These are phyloP conservation scores for Rhinogobio ventralis DNA, from an alignment of 2,797 vertebrate species.

Conservation along the genomic window DNA sequence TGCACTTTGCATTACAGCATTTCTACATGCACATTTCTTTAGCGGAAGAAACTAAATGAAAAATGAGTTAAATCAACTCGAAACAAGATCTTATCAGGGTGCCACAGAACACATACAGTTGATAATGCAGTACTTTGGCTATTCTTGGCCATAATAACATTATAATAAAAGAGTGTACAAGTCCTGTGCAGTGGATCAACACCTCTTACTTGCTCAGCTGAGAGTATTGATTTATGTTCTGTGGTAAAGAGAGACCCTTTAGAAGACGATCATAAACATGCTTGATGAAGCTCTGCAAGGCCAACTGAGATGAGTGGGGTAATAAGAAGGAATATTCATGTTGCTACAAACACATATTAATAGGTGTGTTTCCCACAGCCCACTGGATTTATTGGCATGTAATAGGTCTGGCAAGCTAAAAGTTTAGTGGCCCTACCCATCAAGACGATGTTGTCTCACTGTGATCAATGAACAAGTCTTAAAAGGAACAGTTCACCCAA, in stretches of 20 bases:
- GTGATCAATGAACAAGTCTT: background rate
- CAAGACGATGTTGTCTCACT: background rate
- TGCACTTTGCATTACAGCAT: background rate
- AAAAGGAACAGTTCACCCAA: background rate
- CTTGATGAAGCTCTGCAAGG: constrained; percentile 5
- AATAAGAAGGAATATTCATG: constrained; percentile 26
- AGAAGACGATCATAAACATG: constrained; percentile 20
- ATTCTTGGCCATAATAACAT: constrained; percentile 25
- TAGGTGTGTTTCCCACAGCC: constrained; percentile 11
- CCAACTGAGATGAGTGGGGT: background rate
- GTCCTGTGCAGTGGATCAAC: constrained; percentile 14
- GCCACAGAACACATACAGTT: background rate
- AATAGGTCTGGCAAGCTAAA: background rate
- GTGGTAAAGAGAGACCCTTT: constrained; percentile 32
- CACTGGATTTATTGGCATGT: background rate
- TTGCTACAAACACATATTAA: background rate
- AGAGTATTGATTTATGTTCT: constrained; percentile 44
- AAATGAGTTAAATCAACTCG: background rate
- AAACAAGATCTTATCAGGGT: background rate
- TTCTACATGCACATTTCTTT: background rate
- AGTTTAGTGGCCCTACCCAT: background rate
- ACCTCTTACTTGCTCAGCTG: constrained; percentile 12
- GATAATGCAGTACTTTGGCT: background rate
- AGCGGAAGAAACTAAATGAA: background rate
- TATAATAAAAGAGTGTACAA: constrained; percentile 18